phyloP scores from a whole-genome alignment of 23 tunicate genomes.

The Trididemnum miniatum region DNA sequence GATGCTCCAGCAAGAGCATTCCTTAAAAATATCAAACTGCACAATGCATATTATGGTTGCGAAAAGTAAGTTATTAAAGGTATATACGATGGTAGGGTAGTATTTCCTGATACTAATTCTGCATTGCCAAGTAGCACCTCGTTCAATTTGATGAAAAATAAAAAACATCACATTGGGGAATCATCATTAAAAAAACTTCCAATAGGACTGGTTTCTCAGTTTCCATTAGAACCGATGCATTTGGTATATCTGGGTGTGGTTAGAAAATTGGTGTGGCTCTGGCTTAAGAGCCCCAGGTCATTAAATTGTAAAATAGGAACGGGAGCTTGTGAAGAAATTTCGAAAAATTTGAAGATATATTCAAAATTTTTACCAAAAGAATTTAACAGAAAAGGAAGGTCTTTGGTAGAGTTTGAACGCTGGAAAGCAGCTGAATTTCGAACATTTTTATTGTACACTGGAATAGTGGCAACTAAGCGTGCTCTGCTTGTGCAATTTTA shows the following conservation, averaged over 20 bases:
- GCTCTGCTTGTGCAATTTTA: too few species aligned
- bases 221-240: background rate
- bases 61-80: background rate
- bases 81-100: background rate
- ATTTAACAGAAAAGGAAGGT: too few species aligned
- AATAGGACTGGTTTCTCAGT: background rate
- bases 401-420: too few species aligned
- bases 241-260: background rate
- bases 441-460: too few species aligned
- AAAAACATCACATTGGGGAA: background rate
- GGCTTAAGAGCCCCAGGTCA: background rate
- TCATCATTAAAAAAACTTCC: background rate
- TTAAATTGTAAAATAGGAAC: too few species aligned
- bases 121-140: background rate
- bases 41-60: background rate
- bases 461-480: too few species aligned
- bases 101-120: background rate
- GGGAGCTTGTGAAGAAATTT: too few species aligned
- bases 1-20: background rate
- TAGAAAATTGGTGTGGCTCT: background rate
- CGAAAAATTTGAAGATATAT: too few species aligned
- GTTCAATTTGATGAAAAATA: background rate
- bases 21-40: background rate
- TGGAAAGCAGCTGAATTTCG: too few species aligned
- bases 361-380: too few species aligned